Evolutionary conservation across 2,797 vertebrate species (phyloP).

Genomic region (Lacerta bilineata): DNA sequence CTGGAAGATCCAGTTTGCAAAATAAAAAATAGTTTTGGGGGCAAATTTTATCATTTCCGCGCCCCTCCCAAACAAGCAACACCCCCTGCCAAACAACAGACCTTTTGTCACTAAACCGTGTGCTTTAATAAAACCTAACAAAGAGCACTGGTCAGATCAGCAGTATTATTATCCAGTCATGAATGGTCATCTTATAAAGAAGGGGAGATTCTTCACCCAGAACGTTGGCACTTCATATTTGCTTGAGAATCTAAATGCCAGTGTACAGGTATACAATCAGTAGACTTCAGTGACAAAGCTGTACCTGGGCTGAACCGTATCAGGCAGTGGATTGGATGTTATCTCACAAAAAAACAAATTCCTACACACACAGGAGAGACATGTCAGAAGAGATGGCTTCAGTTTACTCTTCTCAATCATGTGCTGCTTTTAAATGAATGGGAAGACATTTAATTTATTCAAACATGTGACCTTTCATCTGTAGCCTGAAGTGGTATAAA

Average conservation of each 20-base stretch:
- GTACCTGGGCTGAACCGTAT: not conserved
- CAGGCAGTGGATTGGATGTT: not conserved
- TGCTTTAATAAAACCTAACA: slow-evolving; percentile 32
- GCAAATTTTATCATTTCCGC: slow-evolving; percentile 8
- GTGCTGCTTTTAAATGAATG: not conserved
- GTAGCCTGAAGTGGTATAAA: not conserved
- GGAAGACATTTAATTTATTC: not conserved
- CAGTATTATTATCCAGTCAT: slow-evolving; percentile 53
- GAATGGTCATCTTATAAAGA: slow-evolving; percentile 45
- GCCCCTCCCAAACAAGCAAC: not conserved
- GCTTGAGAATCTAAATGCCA: slow-evolving; percentile 35
- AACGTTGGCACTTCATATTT: slow-evolving; percentile 50
- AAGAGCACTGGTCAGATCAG: slow-evolving; percentile 40
- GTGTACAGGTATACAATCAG: not conserved
- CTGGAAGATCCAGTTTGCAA: slow-evolving; percentile 35
- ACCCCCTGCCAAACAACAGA: not conserved
- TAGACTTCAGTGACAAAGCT: not conserved
- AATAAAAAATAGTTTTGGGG: slow-evolving; percentile 26
- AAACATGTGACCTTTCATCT: not conserved
- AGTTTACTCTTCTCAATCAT: not conserved
- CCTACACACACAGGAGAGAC: not conserved
- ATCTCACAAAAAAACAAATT: not conserved
- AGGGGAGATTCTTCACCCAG: slow-evolving; percentile 44
- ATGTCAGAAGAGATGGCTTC: not conserved
- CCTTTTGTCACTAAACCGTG: slow-evolving; percentile 15